Conservation (phyloP, 2,888 invertebrate genomes). For the Spilosoma lubricipeda region DNA sequence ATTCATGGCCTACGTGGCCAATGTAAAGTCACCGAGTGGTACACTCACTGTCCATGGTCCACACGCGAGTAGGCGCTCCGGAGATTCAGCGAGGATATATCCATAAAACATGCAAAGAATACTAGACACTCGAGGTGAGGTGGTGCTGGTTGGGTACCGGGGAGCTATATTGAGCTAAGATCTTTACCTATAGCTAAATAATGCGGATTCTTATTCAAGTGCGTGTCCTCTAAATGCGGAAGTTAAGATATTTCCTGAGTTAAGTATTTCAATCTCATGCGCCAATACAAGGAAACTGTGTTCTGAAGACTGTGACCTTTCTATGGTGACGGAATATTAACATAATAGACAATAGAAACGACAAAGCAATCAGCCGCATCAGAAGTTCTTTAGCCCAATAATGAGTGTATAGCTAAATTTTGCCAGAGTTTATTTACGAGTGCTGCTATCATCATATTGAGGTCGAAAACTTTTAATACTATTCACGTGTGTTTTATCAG, state of each 20-base stretch:
- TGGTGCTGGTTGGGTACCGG: too few species aligned
- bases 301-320: not conserved
- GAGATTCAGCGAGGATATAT: too few species aligned
- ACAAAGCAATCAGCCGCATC: not conserved
- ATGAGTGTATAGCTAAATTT: not conserved
- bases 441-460: too few species aligned
- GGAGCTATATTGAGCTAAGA: too few species aligned
- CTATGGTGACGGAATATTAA: not conserved
- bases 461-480: not conserved
- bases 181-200: not conserved
- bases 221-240: not conserved
- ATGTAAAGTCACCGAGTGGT: too few species aligned
- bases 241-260: not conserved
- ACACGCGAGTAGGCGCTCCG: too few species aligned
- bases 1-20: too few species aligned
- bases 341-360: not conserved
- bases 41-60: too few species aligned
- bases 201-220: not conserved
- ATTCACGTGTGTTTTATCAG: not conserved
- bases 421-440: too few species aligned
- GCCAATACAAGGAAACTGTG: not conserved
- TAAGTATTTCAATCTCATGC: not conserved
- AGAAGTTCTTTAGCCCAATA: not conserved
- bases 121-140: too few species aligned
- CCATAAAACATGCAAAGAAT: too few species aligned